Base-by-base conservation (phyloP, 2,113 vertebrate genomes). In the Perca fluviatilis region DNA sequence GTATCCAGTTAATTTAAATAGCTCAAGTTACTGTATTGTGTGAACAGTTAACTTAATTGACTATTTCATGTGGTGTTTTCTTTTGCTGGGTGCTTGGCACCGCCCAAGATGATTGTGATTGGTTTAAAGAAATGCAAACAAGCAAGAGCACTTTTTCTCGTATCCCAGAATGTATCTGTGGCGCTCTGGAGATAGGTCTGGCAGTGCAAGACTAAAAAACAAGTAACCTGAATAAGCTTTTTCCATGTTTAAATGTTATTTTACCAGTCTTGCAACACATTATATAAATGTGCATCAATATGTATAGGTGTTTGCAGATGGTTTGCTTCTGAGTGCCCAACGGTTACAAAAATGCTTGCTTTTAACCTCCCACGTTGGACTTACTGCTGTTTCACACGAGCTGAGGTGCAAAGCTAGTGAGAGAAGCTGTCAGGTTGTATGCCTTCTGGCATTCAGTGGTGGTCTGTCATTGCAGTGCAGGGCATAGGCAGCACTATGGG, bases 391-490 rank as follows among this genome's bases (percentile, higher is more conserved):
- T 84, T 91, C 82, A 78, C 88, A 88, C 80, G 33, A 64, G 70
- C 74, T 21, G 83, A 86, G 79, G 77, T 79, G 86, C 72, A 86
- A 87, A 88, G 82, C 67, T 56, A 70, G 71, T 60, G 71, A 86
- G 74, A 82, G 54, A 16, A 61, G 50, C 84, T 84, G 84, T 87
- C 84, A 79, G 82, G 62, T 74, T 84, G 70, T 54, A 66, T 74
- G 72, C 84, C 78, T 80, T 79, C 78, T 86, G 86, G 74, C 58
- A 49, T 84, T 83, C 63, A 57, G 60, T 23, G 50, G 76, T 66
- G 69, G 69, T 84, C 56, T 74, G 67, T 88, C 81, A 77, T 47
- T 10, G 61, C 76, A 30, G 27, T 43, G 69, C 60, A 61, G 47
- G 40, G 68, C 27, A 33, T 10, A 6, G 40, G 30, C 63, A 63